Base-by-base conservation (phyloP, 2,113 vertebrate genomes). In the Mastomys coucha region DNA sequence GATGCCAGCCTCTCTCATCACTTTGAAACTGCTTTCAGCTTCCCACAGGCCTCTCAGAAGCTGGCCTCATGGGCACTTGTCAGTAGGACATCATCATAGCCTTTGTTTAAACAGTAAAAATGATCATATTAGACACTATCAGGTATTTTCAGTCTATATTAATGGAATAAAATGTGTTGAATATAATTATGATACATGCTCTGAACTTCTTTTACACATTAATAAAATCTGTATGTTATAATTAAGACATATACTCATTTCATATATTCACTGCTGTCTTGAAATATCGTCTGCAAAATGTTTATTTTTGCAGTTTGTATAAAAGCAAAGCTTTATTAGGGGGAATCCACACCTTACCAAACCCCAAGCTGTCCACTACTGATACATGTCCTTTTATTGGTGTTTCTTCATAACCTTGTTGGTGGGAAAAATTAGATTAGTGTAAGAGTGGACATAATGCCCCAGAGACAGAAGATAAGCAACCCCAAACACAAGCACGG, bases 1-100 rank as follows among this genome's bases (percentile, higher is more conserved):
- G 81, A 36, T 78, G 42, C 60, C 9, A 39, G 7, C 60, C 97
- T 95, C 93, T 39, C 39, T 96, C 53, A 80, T 63, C 86, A 86
- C 96, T 98, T 97, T 97, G 96, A 97, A 98, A 97, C 82, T 96
- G 78, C 97, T 97, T 97, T 93, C 65, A 81, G 91, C 78, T 96
- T 91, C 65, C 91, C 80, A 91, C 90, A n/a, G 39, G 12, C 72
- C 78, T 98, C 4, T 12, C 58, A 76, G 92, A 97, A 97, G 95
- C 92, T 70, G 39, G 72, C 7, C 69, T 97, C 86, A 96, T 92
- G 93, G 86, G 70, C 84, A 89, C 76, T 16, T 96, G 96, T 91
- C 77, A 82, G 92, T 96, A 91, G 81, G 75, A 95, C 53, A 93
- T 96, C 90, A 93, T 96, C 97, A 95, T 20, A 88, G 88, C 51